Conservation (phyloP, 2,888 invertebrate genomes). For the Charanyca ferruginea region DNA sequence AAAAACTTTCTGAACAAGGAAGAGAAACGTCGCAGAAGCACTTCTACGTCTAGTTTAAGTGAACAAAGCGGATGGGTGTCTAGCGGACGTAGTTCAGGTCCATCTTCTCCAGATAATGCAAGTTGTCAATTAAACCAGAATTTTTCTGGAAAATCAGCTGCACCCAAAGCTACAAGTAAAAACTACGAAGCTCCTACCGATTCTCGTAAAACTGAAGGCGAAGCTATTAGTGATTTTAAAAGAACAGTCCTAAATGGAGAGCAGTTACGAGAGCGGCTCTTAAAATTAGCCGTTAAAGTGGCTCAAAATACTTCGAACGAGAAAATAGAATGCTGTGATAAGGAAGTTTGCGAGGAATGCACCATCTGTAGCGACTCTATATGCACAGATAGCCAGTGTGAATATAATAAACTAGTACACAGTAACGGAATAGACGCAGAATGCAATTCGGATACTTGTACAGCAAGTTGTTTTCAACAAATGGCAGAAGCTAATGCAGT, state of each 20-base stretch:
- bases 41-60: constrained; percentile 93
- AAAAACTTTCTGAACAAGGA: constrained; percentile 88
- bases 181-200: constrained; percentile 74
- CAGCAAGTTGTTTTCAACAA: constrained; percentile 85
- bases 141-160: constrained; percentile 79
- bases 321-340: constrained; percentile 90
- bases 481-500: constrained; percentile 76
- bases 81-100: constrained; percentile 93
- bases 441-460: constrained; percentile 86
- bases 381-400: constrained; percentile 89
- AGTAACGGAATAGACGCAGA: constrained; percentile 85
- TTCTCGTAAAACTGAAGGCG: constrained; percentile 74
- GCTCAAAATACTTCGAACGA: constrained; percentile 85
- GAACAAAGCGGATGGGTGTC: constrained; percentile 97
- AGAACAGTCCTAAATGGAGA: constrained; percentile 92
- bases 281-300: constrained; percentile 91
- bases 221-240: constrained; percentile 86
- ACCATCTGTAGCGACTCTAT: constrained; percentile 89
- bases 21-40: constrained; percentile 84
- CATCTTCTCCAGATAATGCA: constrained; percentile 92
- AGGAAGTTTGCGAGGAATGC: constrained; percentile 89
- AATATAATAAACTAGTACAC: constrained; percentile 88
- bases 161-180: constrained; percentile 75
- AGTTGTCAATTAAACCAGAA: constrained; percentile 90
- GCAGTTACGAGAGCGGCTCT: constrained; percentile 92